A percentile compares a stretch with the other conserved stretches of the same genome.
phyloP scores from a whole-genome alignment of 2,888 invertebrate genomes.

The Ephialtes manifestator region DNA sequence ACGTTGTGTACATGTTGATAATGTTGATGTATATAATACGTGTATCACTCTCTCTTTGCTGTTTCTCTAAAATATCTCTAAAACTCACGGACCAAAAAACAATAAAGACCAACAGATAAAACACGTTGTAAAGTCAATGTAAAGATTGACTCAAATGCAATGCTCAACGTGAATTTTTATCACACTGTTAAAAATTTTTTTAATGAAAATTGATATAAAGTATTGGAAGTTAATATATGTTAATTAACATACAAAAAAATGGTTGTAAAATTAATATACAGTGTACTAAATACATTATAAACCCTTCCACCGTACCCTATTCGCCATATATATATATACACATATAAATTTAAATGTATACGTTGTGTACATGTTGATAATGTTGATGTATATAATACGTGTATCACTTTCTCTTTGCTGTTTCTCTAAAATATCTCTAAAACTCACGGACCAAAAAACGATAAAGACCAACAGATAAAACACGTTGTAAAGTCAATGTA shows the following conservation, averaged over 20 bases:
- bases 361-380: neutral
- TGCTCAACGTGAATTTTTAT: neutral
- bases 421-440: slow-evolving; percentile 36
- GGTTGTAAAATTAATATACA: too few species aligned
- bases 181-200: too few species aligned
- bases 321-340: slow-evolving; percentile 12
- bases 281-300: too few species aligned
- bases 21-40: neutral
- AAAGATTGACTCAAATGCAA: too few species aligned
- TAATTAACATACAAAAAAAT: too few species aligned
- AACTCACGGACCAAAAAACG: neutral
- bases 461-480: neutral
- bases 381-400: neutral
- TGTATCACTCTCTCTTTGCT: neutral
- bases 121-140: too few species aligned
- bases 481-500: too few species aligned
- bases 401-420: neutral
- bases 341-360: too few species aligned
- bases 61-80: slow-evolving; percentile 37
- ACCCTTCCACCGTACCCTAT: slow-evolving; percentile 18
- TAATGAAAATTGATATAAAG: too few species aligned
- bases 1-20: neutral
- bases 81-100: slow-evolving; percentile 1
- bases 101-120: neutral
- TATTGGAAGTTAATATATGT: too few species aligned